Percentiles rank a stretch among this genome's conserved stretches.
Conservation (phyloP, 2,888 invertebrate genomes). For the Oscheius myriophilus region DNA sequence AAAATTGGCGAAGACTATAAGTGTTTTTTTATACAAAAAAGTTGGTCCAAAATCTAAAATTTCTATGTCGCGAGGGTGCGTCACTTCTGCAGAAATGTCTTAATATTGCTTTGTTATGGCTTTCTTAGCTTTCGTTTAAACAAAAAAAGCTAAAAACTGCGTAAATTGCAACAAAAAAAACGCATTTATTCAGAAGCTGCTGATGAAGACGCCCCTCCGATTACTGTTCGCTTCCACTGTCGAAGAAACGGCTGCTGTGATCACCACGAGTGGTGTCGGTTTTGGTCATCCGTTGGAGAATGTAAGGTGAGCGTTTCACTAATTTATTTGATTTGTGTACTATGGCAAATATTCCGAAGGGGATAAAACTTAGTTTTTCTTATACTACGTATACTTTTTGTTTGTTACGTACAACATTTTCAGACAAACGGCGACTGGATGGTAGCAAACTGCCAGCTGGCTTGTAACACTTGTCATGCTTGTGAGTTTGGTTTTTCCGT, state of each 20-base stretch:
- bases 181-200: conserved; percentile 22
- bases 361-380: background rate
- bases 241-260: conserved; percentile 69
- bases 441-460: conserved; percentile 64
- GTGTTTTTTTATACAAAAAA: too few relatives aligned
- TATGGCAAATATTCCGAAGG: background rate
- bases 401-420: background rate
- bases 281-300: conserved; percentile 69
- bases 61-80: too few relatives aligned
- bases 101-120: too few relatives aligned
- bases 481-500: conserved; percentile 15
- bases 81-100: too few relatives aligned
- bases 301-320: conserved; percentile 43
- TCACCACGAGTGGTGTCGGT: conserved; percentile 70
- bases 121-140: too few relatives aligned
- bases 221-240: conserved; percentile 66
- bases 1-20: too few relatives aligned
- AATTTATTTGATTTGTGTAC: background rate
- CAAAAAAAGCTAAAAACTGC: background rate
- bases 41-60: too few relatives aligned
- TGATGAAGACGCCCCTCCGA: conserved; percentile 52
- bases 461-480: conserved; percentile 59
- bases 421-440: conserved; percentile 69
- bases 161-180: too few relatives aligned
- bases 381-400: too few relatives aligned